Base-by-base conservation (phyloP, 2,888 invertebrate genomes). In the Cristatella mucedo region DNA sequence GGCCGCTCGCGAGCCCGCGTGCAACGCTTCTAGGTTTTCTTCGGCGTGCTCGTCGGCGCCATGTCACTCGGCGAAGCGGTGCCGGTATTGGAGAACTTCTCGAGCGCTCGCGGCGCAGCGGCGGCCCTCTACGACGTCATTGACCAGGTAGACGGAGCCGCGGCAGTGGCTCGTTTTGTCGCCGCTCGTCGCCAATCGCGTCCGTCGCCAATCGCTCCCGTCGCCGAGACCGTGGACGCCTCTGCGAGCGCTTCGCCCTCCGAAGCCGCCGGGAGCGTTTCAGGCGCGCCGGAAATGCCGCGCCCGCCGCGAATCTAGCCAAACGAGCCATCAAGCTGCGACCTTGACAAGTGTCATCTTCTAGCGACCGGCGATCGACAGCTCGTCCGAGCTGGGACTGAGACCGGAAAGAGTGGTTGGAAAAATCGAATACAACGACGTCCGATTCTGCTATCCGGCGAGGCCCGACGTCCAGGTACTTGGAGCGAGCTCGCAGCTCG, bases 1-100 rank as follows among this genome's bases (percentile, higher is more conserved):
- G n/a, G n/a, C n/a, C n/a, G n/a, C n/a, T n/a, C n/a, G n/a, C n/a
- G n/a, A n/a, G n/a, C n/a, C n/a, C n/a, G n/a, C n/a, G n/a, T n/a
- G n/a, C n/a, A n/a, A n/a, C n/a, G n/a, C n/a, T 41, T 46, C 6
- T 46, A 59, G 57, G 57, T 63, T 18, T 63, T 70, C 50, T 61
- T 69, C 48, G 54, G 65, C 11, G 61, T 68, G 4, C 56, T 70
- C 56, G 56, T 64, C 36, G 69, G 68, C 2, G 59, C 67, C 2
- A 61, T 68, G 41, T 59, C 67, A 0, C 51, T 86, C 44, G 84
- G 83, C 16, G 77, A 81, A 59, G 78, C 82, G 0, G 75, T 82
- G 1, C 84, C 84, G 0, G 76, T 80, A 43, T 74, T 86, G 55
- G 81, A 83, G 61, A 75, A 78, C 11, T 80, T 86, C 52, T 76